Base-by-base conservation (phyloP, 2,113 vertebrate genomes). In the Fulmarus glacialis region DNA sequence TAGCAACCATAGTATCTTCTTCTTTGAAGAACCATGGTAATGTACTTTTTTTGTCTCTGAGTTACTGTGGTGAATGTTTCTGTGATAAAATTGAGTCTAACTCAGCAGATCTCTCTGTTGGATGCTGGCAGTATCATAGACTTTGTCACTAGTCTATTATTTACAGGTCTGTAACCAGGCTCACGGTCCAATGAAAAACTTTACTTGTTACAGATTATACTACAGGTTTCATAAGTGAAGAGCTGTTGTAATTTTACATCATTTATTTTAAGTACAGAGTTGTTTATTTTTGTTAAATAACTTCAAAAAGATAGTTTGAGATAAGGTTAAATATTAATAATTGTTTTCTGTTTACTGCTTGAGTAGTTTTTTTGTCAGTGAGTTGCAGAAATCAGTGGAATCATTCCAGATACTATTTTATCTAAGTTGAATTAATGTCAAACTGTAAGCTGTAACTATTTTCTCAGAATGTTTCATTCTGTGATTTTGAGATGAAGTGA, bases 281-380 rank as follows among this genome's bases (percentile, higher is more conserved):
- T 87, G 50, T 89, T 91, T 84, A 82, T 95, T 97, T 97, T 91
- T 88, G 73, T 79, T 87, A 79, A 90, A 36, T 70, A 87, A 93
- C 26, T 72, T 91, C 83, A 87, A 48, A 82, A 91, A 70, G 13
- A 4, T 90, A 77, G 38, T 95, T 93, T 95, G 82, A 88, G 79
- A 70, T 85, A 88, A 73, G 66, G 58, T 80, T 91, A 87, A 94
- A 90, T 85, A 73, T 67, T 67, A 84, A 53, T 83, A 38, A 59
- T 84, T 79, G 19, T 42, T 90, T 81, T 88, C 48, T 73, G 12
- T 58, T 91, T 77, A 42, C 26, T 87, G 34, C 60, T 68, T 53
- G 48, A 60, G 29, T 74, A 59, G 15, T 4, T 12, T 16, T 93
- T 89, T 68, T 24, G 34, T 45, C 60, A 26, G 11, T 42, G 56